These are phyloP conservation scores for Coturnix japonica DNA, from an alignment of 2,113 vertebrate species.

Conservation along the genomic window DNA sequence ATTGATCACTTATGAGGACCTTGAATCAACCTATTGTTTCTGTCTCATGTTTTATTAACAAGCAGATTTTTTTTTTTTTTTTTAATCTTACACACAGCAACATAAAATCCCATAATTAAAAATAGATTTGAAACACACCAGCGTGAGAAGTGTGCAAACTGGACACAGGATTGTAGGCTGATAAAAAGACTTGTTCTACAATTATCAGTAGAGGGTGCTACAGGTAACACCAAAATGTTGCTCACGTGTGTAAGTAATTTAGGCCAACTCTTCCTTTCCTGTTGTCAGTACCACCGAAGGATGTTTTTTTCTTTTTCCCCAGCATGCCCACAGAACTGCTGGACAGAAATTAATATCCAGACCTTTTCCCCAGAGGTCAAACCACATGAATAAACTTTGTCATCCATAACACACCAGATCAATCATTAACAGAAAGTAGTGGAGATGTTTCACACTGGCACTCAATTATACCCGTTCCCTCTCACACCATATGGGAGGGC, in stretches of 20 bases:
- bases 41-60: neutral
- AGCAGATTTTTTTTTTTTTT: neutral
- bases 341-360: neutral
- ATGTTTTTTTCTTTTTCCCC: neutral
- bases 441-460: neutral
- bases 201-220: constrained; percentile 13
- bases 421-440: neutral
- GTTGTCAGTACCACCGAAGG: neutral
- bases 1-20: neutral
- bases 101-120: neutral
- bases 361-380: neutral
- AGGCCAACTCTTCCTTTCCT: neutral
- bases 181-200: neutral
- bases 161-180: neutral
- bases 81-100: neutral
- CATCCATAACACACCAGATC: neutral
- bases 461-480: neutral
- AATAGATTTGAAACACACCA: neutral
- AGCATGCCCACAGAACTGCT: neutral
- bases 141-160: neutral
- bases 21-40: neutral
- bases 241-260: neutral
- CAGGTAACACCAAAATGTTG: neutral
- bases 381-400: neutral
- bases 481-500: accelerated